A percentile compares a stretch with the other conserved stretches of the same genome.
Conservation (phyloP, 1,140 invertebrate species). For the Druon quercuslanigerum region DNA sequence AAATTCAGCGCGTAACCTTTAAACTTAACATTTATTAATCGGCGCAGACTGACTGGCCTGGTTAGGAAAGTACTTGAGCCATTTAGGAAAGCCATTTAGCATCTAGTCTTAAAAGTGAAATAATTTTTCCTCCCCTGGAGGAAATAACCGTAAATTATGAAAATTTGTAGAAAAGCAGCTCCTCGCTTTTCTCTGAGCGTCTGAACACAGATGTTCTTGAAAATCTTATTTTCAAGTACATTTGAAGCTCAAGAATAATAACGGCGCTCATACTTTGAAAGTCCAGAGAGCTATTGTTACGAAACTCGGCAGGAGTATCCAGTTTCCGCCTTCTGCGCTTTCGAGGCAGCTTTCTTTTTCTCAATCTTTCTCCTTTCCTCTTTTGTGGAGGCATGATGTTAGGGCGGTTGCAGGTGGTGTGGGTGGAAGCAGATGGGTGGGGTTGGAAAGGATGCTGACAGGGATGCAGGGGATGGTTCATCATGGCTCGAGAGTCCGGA, state of each 20-base stretch:
- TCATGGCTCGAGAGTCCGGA: neutral
- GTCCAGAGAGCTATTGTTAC: constrained; percentile 19
- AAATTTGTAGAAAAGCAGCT: constrained; percentile 19
- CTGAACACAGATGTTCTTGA: constrained; percentile 20
- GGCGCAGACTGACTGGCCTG: too few relatives aligned
- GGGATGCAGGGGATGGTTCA: constrained; percentile 2
- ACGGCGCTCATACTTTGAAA: constrained; percentile 23
- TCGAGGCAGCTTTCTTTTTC: neutral
- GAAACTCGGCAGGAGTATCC: constrained; percentile 13
- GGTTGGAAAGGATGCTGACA: neutral
- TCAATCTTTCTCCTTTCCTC: constrained; percentile 6
- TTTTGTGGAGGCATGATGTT: constrained; percentile 14
- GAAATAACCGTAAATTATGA: constrained; percentile 19
- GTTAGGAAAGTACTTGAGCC: too few relatives aligned
- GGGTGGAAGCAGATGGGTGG: constrained; percentile 18
- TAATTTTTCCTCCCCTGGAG: neutral
- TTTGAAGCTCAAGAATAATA: constrained; percentile 17
- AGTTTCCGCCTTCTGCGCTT: constrained; percentile 31
- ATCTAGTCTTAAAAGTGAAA: neutral
- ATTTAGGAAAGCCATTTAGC: too few relatives aligned
- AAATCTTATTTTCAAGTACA: neutral
- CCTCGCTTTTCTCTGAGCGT: neutral
- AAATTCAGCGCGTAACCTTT: neutral
- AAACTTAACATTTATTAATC: too few relatives aligned
- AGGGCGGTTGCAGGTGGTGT: neutral